Evolutionary conservation across 2,888 invertebrate genomes (phyloP).

Genomic region (Nomada flava): DNA sequence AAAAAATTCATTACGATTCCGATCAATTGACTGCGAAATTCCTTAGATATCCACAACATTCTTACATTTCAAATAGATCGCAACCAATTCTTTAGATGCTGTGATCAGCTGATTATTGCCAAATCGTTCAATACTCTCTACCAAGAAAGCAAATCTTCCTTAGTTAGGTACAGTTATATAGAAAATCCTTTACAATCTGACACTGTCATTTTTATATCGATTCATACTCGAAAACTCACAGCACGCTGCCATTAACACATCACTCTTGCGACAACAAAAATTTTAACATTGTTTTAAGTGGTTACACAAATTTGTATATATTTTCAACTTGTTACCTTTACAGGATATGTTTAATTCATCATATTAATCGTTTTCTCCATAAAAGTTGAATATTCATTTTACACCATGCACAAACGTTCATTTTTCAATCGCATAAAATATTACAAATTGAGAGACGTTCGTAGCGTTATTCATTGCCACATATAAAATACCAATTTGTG

Average conservation of each 20-base stretch:
- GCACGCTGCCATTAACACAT: conserved; percentile 59
- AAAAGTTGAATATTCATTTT: neutral
- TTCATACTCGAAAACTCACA: conserved; percentile 49
- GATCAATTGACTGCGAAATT: conserved; percentile 13
- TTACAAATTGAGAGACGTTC: neutral
- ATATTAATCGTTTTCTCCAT: neutral
- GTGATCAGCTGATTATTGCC: neutral
- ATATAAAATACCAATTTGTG: conserved; percentile 27
- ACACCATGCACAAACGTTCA: neutral
- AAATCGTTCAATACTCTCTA: conserved; percentile 35
- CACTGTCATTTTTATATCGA: conserved; percentile 19
- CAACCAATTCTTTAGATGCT: too few species aligned
- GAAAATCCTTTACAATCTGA: conserved; percentile 30
- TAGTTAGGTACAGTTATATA: conserved; percentile 9
- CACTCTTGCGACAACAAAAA: conserved; percentile 57
- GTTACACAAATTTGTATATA: conserved; percentile 59
- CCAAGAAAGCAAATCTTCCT: conserved; percentile 20
- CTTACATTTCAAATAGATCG: too few species aligned
- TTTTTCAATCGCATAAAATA: neutral
- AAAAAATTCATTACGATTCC: conserved; percentile 11
- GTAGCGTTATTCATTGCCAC: neutral
- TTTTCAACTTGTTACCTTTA: neutral
- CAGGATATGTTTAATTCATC: neutral
- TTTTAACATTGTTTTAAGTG: conserved; percentile 37
- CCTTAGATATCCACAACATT: neutral